Base-by-base conservation (phyloP, 1,140 invertebrate species). In the Arion vulgaris region DNA sequence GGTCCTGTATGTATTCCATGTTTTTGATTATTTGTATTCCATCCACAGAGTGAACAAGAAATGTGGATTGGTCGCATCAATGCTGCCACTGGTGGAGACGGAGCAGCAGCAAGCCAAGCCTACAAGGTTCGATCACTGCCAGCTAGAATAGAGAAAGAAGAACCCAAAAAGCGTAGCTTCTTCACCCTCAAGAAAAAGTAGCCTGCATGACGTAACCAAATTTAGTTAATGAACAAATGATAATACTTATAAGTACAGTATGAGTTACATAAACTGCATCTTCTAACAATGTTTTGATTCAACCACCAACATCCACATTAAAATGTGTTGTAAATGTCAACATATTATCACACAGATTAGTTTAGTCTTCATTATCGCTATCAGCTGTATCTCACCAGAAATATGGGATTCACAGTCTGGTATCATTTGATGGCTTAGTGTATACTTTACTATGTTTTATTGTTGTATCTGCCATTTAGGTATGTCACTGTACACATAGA, bases 131-230 rank as follows among this genome's bases (percentile, higher is more conserved):
- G 98, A 92, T 98, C 97, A 84, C 94, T 98, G 89, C 97, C 97
- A 78, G 94, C 94, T 69, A 86, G 84, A 94, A 95, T 92, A 90
- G 85, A 84, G 36, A 88, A 93, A 87, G 95, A 95, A 90, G 96
- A 96, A 88, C 97, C 98, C 93, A 95, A 96, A 88, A 98, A 98
- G 94, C 95, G 96, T 90, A 96, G 96, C 93, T 98, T 99, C 95
- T 98, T 98, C 94, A 98, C 97, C 89, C 94, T 98, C 90, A 90
- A 89, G 85, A 98, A 98, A 95, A 98, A 98, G 95, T 98, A 97
- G 95, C 97, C 62, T 32, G 62, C 57, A 32, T 23, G 7, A 32
- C 11, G 28, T 19, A 15, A 57, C 26, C 17, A 23, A 19, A 19
- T 57, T 57, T 57, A 23, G 53, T 57, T 57, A 45, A 15, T 5